Evolutionary conservation across 2,888 invertebrate genomes (phyloP).

Genomic region (Netelia fuscicornis): DNA sequence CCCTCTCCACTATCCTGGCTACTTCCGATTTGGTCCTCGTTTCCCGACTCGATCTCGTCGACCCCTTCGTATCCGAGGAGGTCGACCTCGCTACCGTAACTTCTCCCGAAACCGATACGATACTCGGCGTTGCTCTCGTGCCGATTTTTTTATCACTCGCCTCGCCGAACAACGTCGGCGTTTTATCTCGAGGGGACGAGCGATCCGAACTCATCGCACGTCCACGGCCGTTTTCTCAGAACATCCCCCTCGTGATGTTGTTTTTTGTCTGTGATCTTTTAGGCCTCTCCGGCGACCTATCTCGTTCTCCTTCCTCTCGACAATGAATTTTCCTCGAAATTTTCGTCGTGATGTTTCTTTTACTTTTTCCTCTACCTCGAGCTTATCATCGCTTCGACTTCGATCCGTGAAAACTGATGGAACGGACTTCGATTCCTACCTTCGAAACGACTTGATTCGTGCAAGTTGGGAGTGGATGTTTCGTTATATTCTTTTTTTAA

Average conservation of each 20-base stretch:
- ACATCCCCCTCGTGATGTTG: slow-evolving; percentile 46
- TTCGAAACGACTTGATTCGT: too few relatives aligned
- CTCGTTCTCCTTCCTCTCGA: background rate
- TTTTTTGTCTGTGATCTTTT: background rate
- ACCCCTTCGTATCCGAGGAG: slow-evolving; percentile 1
- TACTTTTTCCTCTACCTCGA: too few relatives aligned
- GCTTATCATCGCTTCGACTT: too few relatives aligned
- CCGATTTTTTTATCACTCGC: background rate
- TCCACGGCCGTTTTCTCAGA: slow-evolving; percentile 41
- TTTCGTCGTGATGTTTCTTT: background rate
- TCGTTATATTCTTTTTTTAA: background rate
- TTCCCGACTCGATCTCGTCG: background rate
- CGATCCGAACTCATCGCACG: slow-evolving; percentile 64
- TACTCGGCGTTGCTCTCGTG: background rate
- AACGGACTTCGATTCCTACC: too few relatives aligned
- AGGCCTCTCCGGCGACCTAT: slow-evolving; percentile 1
- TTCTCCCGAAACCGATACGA: background rate
- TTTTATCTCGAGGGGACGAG: slow-evolving; percentile 57
- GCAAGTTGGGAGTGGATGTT: too few relatives aligned
- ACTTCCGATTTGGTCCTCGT: background rate
- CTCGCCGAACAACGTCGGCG: slow-evolving; percentile 27
- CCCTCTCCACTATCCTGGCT: background rate
- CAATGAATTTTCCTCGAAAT: background rate
- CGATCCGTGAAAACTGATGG: too few relatives aligned
- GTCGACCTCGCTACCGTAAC: slow-evolving; percentile 5